These are phyloP conservation scores for Chondrilla cf. caribensis DNA, from an alignment of 37 sponge, comb jelly and placozoan species.

Conservation along the genomic window DNA sequence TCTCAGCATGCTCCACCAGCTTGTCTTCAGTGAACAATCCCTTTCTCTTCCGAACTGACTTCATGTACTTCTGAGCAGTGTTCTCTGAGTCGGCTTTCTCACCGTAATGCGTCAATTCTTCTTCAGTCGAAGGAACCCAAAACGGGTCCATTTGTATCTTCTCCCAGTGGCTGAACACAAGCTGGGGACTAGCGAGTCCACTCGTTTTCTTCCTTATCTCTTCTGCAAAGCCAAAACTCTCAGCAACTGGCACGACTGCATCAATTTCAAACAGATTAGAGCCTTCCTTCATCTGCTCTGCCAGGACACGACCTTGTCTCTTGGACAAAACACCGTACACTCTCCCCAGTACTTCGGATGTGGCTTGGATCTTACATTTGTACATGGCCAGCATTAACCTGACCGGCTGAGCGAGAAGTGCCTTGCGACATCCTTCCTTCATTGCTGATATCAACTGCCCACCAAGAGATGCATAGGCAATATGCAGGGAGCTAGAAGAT, in stretches of 20 bases:
- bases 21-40: slow-evolving; percentile 88
- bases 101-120: slow-evolving; percentile 94
- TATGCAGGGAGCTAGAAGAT: not conserved
- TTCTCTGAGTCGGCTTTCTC: slow-evolving; percentile 95
- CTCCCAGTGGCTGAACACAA: slow-evolving; percentile 98
- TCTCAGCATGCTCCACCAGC: slow-evolving; percentile 92
- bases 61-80: slow-evolving; percentile 86
- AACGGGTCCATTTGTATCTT: slow-evolving; percentile 86
- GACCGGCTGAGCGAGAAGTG: slow-evolving; percentile 77
- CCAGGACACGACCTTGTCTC: slow-evolving; percentile 74
- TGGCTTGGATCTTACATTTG: slow-evolving; percentile 85
- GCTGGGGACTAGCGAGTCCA: slow-evolving; percentile 96
- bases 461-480: slow-evolving; percentile 55
- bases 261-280: slow-evolving; percentile 77
- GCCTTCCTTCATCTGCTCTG: slow-evolving; percentile 91
- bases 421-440: slow-evolving; percentile 88
- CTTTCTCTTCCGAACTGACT: slow-evolving; percentile 82
- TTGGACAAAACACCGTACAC: slow-evolving; percentile 87
- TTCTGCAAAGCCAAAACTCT: slow-evolving; percentile 97
- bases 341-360: slow-evolving; percentile 89
- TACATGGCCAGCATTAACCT: slow-evolving; percentile 94
- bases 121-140: slow-evolving; percentile 98
- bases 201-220: slow-evolving; percentile 95
- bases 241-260: slow-evolving; percentile 91
- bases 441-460: slow-evolving; percentile 95